phyloP scores from a whole-genome alignment of 23 tunicate species.

The Phallusia fumigata region DNA sequence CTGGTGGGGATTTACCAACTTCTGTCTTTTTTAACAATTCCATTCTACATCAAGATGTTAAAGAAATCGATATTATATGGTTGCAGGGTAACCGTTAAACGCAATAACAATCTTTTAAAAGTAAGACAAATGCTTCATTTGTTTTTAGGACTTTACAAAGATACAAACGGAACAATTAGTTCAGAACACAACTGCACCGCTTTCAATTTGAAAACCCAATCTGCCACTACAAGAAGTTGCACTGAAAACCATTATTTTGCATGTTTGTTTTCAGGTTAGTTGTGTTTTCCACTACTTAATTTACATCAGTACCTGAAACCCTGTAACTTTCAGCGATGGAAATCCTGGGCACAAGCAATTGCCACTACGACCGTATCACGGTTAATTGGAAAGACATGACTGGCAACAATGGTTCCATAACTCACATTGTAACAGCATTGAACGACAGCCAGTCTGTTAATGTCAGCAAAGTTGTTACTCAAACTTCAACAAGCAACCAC shows the following conservation, averaged over 20 bases:
- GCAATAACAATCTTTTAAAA: too few relatives aligned
- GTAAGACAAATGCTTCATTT: too few relatives aligned
- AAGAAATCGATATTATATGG: neutral
- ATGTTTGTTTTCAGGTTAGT: too few relatives aligned
- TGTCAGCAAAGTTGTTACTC: neutral
- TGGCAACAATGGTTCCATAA: neutral
- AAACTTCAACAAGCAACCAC: slow-evolving; percentile 5
- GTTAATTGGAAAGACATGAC: slow-evolving; percentile 1
- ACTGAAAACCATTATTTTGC: too few relatives aligned
- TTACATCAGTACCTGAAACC: too few relatives aligned
- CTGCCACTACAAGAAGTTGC: too few relatives aligned
- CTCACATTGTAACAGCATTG: neutral
- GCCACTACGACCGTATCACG: neutral
- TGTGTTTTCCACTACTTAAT: too few relatives aligned
- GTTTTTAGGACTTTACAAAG: too few relatives aligned
- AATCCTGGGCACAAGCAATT: neutral
- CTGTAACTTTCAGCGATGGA: neutral
- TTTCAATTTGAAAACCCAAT: too few relatives aligned
- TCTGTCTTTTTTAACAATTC: neutral
- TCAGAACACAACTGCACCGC: too few relatives aligned
- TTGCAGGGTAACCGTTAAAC: neutral
- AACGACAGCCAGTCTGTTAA: neutral
- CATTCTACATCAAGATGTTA: neutral
- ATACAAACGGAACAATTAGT: too few relatives aligned
- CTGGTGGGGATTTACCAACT: neutral